These are phyloP conservation scores for Hermaeophaga mercurialis DNA, from an alignment of 2,888 invertebrate genomes.

Conservation along the genomic window DNA sequence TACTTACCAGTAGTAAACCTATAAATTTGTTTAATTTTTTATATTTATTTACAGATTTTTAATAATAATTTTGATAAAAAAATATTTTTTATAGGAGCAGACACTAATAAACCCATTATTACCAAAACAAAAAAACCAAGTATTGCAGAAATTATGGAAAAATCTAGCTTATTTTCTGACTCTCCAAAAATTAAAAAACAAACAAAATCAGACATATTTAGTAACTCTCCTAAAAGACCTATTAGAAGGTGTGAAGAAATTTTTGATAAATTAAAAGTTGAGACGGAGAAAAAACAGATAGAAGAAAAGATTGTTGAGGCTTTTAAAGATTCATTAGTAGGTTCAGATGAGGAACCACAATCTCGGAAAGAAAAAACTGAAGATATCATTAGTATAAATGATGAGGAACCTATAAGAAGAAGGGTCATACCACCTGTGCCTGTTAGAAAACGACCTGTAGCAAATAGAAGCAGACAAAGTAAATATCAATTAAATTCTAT, in stretches of 20 bases:
- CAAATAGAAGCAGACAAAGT: no score
- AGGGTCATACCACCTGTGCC: conserved; percentile 26
- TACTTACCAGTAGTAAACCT: no score
- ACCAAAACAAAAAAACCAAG: conserved; percentile 6
- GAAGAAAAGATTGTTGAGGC: conserved; percentile 24
- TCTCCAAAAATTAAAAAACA: conserved; percentile 4
- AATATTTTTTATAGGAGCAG: no score
- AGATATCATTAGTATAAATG: conserved; percentile 20
- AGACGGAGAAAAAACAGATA: conserved; percentile 15
- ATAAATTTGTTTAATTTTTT: no score
- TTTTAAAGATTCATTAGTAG: conserved; percentile 19
- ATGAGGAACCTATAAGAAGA: conserved; percentile 15
- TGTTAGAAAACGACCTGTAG: no score
- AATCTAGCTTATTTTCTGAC: conserved; percentile 26
- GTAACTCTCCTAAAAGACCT: not conserved
- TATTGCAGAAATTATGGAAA: conserved; percentile 27
- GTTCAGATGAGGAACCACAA: conserved; percentile 3
- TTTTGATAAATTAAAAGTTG: conserved; percentile 28
- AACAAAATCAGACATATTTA: not conserved
- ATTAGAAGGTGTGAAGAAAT: conserved; percentile 20
- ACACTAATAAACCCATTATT: not conserved
- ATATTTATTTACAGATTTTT: not conserved
- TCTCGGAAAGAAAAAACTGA: conserved; percentile 10
- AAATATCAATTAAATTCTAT: no score
- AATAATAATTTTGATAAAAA: not conserved